phyloP scores from a whole-genome alignment of 2,888 invertebrate species.

The Vesta saturnalis region DNA sequence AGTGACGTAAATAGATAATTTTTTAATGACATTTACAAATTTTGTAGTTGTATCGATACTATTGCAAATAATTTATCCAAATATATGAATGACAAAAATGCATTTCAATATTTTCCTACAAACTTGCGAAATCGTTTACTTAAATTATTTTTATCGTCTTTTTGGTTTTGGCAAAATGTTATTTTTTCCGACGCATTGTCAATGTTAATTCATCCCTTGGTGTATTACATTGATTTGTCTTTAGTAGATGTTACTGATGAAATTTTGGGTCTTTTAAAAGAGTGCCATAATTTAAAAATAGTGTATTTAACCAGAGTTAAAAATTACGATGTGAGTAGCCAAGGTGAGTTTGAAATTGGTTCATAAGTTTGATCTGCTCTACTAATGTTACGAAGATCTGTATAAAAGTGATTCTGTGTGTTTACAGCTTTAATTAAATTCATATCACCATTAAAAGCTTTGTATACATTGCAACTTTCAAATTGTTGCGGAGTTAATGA shows the following conservation, averaged over 20 bases:
- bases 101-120: slow-evolving; percentile 46
- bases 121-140: slow-evolving; percentile 53
- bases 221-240: slow-evolving; percentile 53
- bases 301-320: slow-evolving; percentile 50
- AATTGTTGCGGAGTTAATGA: slow-evolving; percentile 63
- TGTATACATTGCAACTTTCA: slow-evolving; percentile 50
- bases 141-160: slow-evolving; percentile 47
- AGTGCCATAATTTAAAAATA: slow-evolving; percentile 50
- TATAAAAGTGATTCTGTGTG: slow-evolving; percentile 17
- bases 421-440: slow-evolving; percentile 53
- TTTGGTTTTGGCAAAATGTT: slow-evolving; percentile 47
- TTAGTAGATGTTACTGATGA: slow-evolving; percentile 52
- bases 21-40: background rate
- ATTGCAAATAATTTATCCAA: slow-evolving; percentile 47
- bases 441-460: slow-evolving; percentile 48
- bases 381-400: background rate
- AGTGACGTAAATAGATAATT: slow-evolving; percentile 11
- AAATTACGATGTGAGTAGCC: slow-evolving; percentile 20
- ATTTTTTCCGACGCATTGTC: slow-evolving; percentile 48
- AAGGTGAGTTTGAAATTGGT: slow-evolving; percentile 19
- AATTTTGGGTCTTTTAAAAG: slow-evolving; percentile 50
- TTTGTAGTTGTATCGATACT: slow-evolving; percentile 45
- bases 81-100: slow-evolving; percentile 38
- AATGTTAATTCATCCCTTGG: slow-evolving; percentile 50
- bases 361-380: background rate